A percentile compares a stretch with the other conserved stretches of the same genome.
These are phyloP conservation scores for Myotis yumanensis DNA, from an alignment of 2,113 vertebrate species.

Conservation along the genomic window DNA sequence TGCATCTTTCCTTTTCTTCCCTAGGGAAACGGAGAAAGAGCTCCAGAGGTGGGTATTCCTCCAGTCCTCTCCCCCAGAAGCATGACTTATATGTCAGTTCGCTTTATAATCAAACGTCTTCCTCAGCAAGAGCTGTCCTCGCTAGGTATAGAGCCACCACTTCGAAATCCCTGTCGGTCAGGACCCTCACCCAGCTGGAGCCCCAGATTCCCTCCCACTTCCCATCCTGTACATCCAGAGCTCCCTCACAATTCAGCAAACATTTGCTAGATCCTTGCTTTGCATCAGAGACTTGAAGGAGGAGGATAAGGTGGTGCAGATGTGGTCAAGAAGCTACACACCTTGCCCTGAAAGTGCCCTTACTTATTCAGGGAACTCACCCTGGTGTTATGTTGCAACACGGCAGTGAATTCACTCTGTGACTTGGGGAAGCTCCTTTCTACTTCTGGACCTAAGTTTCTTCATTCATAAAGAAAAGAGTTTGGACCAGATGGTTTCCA, in stretches of 20 bases:
- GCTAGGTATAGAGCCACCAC: background rate
- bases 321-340: background rate
- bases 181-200: background rate
- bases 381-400: background rate
- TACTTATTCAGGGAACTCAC: background rate
- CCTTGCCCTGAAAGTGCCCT: background rate
- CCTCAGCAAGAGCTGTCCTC: background rate
- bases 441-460: background rate
- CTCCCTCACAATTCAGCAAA: background rate
- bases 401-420: background rate
- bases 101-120: slow-evolving; percentile 2
- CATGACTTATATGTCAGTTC: background rate
- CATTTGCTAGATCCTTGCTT: background rate
- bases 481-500: background rate
- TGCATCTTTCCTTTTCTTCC: slow-evolving; percentile 52
- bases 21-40: slow-evolving; percentile 47
- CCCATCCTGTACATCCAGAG: background rate
- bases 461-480: background rate
- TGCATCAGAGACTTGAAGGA: background rate
- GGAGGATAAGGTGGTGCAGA: background rate
- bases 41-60: slow-evolving; percentile 50
- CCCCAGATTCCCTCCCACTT: background rate
- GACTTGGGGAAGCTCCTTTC: background rate
- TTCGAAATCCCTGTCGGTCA: background rate
- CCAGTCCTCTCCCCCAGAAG: background rate